Percentiles rank a stretch among this genome's conserved stretches.
Conservation (phyloP, 2,888 invertebrate genomes). For the Proisotoma minuta region DNA sequence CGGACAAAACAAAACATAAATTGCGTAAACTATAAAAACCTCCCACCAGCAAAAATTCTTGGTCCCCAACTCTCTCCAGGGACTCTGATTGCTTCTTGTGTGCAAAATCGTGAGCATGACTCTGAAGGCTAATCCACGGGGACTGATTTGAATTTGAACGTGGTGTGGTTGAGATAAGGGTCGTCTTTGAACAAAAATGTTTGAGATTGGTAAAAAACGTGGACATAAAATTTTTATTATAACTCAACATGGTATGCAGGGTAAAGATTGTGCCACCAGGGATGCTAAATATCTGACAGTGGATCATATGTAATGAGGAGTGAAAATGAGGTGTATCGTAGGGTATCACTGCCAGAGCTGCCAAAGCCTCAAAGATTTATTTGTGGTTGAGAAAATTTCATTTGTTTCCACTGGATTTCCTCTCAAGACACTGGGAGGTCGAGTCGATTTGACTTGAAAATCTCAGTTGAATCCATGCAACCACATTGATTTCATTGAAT, state of each 20-base stretch:
- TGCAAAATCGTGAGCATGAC: too few species aligned
- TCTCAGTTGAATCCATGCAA: constrained; percentile 7
- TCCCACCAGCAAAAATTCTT: too few species aligned
- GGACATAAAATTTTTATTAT: too few species aligned
- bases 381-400: constrained; percentile 17
- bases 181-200: too few species aligned
- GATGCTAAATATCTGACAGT: constrained; percentile 15
- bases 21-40: too few species aligned
- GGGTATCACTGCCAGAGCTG: constrained; percentile 30
- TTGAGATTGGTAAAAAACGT: background rate
- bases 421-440: constrained; percentile 18
- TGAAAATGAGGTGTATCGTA: constrained; percentile 41
- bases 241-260: too few species aligned
- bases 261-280: constrained; percentile 9
- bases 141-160: too few species aligned
- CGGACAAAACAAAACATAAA: too few species aligned
- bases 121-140: too few species aligned
- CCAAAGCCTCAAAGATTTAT: constrained; percentile 35
- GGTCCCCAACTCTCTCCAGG: too few species aligned
- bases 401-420: constrained; percentile 16
- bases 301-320: constrained; percentile 40
- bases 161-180: too few species aligned
- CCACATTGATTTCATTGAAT: constrained; percentile 14
- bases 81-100: too few species aligned
- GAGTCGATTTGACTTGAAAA: constrained; percentile 15